phyloP scores from a whole-genome alignment of 2,797 vertebrate species.

The Spinus pinus region DNA sequence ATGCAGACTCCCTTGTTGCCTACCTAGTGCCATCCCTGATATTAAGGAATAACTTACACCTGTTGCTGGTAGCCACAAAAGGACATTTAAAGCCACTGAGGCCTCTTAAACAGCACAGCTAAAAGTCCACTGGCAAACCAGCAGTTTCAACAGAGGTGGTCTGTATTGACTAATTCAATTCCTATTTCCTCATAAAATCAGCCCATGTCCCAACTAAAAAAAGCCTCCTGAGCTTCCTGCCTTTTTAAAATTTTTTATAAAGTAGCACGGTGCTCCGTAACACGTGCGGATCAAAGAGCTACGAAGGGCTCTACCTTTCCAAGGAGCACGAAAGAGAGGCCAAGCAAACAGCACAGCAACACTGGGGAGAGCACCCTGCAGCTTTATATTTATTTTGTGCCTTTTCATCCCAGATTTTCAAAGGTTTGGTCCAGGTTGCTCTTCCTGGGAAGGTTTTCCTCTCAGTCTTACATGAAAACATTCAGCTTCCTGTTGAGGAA shows the following conservation, averaged over 20 bases:
- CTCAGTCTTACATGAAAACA: conserved; percentile 84
- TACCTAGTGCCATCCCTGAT: not conserved
- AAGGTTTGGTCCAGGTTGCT: conserved; percentile 79
- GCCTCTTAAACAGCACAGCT: conserved; percentile 4
- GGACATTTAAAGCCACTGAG: not conserved
- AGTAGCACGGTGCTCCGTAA: not conserved
- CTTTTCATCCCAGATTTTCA: conserved; percentile 85
- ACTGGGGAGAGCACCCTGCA: conserved; percentile 71
- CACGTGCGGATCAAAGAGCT: conserved; percentile 75
- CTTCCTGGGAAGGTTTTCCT: conserved; percentile 88
- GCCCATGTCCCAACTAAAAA: conserved; percentile 47
- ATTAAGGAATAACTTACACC: not conserved
- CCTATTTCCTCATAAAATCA: conserved; percentile 46
- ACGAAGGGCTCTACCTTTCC: conserved; percentile 69
- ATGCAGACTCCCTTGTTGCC: not conserved
- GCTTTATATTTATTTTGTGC: conserved; percentile 83
- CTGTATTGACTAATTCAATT: conserved; percentile 17
- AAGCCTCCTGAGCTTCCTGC: conserved; percentile 53
- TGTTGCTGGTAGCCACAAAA: conserved; percentile 1
- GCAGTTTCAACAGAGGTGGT: not conserved
- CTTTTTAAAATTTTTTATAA: not conserved
- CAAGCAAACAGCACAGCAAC: conserved; percentile 55
- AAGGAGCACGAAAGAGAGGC: conserved; percentile 72
- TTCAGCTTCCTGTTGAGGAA: conserved; percentile 84
- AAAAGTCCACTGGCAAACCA: not conserved